Conservation (phyloP, 2,113 vertebrate genomes). For the Crocuta crocuta region DNA sequence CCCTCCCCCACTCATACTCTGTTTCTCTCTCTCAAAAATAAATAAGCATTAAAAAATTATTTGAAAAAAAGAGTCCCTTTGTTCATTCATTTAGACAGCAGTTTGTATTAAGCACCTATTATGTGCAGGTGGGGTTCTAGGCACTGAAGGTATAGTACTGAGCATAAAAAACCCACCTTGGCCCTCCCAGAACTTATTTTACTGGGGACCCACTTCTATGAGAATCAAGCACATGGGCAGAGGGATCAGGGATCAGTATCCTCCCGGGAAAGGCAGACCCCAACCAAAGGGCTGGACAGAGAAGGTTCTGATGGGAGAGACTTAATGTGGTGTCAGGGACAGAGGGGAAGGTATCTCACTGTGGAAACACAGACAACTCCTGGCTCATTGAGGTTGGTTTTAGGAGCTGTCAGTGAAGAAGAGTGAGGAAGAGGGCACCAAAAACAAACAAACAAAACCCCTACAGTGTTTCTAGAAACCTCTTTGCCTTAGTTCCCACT, state of each 20-base stretch:
- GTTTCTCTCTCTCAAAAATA: too few relatives aligned
- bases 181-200: background rate
- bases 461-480: background rate
- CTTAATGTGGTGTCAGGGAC: fast-evolving
- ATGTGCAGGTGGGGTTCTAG: background rate
- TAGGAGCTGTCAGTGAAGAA: background rate
- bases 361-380: background rate
- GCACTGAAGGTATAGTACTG: background rate
- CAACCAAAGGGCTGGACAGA: background rate
- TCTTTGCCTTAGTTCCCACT: background rate
- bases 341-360: background rate
- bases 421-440: background rate
- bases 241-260: background rate
- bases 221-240: background rate
- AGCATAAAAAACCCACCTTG: background rate
- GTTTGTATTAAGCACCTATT: background rate
- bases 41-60: too few relatives aligned
- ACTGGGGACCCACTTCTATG: background rate
- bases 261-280: background rate
- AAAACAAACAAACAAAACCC: background rate
- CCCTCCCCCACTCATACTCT: too few relatives aligned
- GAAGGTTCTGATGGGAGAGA: background rate
- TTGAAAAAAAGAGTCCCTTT: background rate
- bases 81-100: background rate
- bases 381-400: background rate